A percentile compares a stretch with the other conserved stretches of the same genome.
phyloP scores from a whole-genome alignment of 2,888 invertebrate species.

The Tachina lurida region DNA sequence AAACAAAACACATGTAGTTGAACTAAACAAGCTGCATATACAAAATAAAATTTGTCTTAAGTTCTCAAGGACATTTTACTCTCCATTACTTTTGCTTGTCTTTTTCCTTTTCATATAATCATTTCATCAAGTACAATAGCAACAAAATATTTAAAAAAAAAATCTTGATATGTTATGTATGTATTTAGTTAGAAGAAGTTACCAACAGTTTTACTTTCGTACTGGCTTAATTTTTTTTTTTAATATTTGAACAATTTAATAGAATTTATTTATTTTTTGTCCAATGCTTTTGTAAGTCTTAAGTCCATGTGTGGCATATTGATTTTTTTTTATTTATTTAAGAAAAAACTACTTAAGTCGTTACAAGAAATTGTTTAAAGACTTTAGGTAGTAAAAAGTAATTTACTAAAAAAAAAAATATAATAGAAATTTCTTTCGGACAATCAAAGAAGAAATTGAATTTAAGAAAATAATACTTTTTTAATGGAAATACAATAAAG shows the following conservation, averaged over 20 bases:
- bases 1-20: background rate
- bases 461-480: no score
- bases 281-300: slow-evolving; percentile 25
- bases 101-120: background rate
- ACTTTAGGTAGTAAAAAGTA: no score
- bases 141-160: background rate
- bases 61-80: background rate
- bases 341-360: background rate
- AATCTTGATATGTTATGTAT: background rate
- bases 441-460: no score
- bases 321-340: background rate
- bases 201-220: background rate
- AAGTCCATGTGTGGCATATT: slow-evolving; percentile 9
- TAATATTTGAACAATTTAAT: background rate
- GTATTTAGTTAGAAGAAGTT: slow-evolving; percentile 26
- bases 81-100: background rate
- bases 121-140: background rate
- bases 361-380: background rate
- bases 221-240: slow-evolving; percentile 1
- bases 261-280: background rate
- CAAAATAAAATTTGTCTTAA: background rate
- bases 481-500: no score
- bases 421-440: no score
- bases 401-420: no score
- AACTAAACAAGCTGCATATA: background rate